phyloP scores from a whole-genome alignment of 2,113 vertebrate genomes.

The Erinaceus europaeus region DNA sequence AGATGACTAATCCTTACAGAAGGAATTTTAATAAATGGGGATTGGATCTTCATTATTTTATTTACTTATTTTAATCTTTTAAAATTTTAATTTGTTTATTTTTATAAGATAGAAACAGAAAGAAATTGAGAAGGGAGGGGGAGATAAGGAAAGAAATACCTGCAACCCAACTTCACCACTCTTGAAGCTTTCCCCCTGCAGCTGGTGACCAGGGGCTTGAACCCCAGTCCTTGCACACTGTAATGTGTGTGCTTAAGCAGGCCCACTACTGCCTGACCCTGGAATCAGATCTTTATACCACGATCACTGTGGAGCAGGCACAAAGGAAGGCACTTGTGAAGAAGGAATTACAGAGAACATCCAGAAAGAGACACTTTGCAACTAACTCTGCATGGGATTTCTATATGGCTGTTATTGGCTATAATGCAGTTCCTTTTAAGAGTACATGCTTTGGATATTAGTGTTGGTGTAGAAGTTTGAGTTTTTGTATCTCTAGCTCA shows the following conservation, averaged over 20 bases:
- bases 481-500: neutral
- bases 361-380: neutral
- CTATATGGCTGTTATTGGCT: neutral
- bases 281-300: neutral
- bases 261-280: no score
- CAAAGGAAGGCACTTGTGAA: neutral
- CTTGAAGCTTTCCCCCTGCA: no score
- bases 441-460: conserved; percentile 11
- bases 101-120: no score
- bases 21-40: neutral
- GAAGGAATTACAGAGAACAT: neutral
- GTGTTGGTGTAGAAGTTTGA: neutral
- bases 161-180: no score
- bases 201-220: no score
- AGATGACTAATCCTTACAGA: neutral
- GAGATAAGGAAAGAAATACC: no score
- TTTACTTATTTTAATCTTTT: no score
- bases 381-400: neutral
- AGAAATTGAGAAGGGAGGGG: no score
- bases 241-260: no score
- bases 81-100: no score
- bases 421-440: neutral
- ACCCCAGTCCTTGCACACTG: no score
- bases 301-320: neutral
- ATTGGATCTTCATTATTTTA: no score